Percentiles rank a stretch among this genome's conserved stretches.
Conservation (phyloP, 2,113 vertebrate genomes). For the Scophthalmus maximus region DNA sequence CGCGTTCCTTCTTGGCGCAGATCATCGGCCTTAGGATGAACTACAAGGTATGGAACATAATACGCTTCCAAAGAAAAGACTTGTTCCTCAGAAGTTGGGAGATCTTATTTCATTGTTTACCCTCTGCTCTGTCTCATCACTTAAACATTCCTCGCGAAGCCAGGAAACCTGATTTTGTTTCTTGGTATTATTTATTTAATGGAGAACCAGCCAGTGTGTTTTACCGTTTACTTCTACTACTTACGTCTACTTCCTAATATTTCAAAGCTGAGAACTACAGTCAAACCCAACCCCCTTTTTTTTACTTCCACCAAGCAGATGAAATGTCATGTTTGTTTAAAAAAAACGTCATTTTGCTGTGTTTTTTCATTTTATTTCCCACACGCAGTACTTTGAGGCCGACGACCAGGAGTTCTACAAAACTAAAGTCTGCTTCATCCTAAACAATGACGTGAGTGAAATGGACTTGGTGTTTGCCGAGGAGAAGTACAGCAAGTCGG, state of each 20-base stretch:
- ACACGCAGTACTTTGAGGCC: constrained; percentile 94
- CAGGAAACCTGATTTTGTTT: constrained; percentile 45
- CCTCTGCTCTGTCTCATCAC: constrained; percentile 40
- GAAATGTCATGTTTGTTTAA: constrained; percentile 63
- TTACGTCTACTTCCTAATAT: constrained; percentile 30
- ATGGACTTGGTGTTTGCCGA: constrained; percentile 98
- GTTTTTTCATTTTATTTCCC: constrained; percentile 68
- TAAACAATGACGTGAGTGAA: constrained; percentile 98
- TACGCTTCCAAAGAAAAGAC: neutral
- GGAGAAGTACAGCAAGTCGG: constrained; percentile 95
- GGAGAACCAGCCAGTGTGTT: constrained; percentile 41
- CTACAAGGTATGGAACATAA: constrained; percentile 89
- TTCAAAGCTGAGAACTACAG: constrained; percentile 41
- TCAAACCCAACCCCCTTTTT: constrained; percentile 39
- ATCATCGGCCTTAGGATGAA: constrained; percentile 99
- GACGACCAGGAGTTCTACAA: constrained; percentile 99
- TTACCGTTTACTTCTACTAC: constrained; percentile 62
- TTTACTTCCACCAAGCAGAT: constrained; percentile 27
- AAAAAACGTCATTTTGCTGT: constrained; percentile 30
- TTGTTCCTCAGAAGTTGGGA: constrained; percentile 7
- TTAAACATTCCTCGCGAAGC: constrained; percentile 37
- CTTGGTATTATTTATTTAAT: constrained; percentile 42
- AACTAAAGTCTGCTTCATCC: constrained; percentile 98
- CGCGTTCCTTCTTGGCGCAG: constrained; percentile 97
- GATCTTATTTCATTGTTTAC: constrained; percentile 55